Percentiles rank a stretch among this genome's conserved stretches.
These are phyloP conservation scores for Lottia gigantea DNA, from an alignment of 2,888 invertebrate genomes.

Conservation along the genomic window DNA sequence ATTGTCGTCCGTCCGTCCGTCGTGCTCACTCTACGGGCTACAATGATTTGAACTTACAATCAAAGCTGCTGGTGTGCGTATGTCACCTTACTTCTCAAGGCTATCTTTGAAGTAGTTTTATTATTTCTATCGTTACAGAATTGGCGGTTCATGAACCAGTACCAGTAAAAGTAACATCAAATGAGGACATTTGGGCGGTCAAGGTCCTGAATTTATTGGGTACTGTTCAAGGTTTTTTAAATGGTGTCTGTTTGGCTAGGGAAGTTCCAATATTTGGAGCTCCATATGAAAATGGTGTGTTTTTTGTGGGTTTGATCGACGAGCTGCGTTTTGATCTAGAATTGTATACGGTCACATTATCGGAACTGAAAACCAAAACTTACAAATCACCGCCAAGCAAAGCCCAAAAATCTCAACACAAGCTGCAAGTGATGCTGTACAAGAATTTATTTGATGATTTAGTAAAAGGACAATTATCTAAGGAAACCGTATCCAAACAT, in stretches of 20 bases:
- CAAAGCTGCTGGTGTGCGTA: no score
- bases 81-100: no score
- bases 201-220: conserved; percentile 56
- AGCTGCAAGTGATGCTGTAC: conserved; percentile 57
- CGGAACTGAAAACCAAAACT: conserved; percentile 58
- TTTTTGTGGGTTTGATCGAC: conserved; percentile 62
- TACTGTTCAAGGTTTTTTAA: conserved; percentile 45
- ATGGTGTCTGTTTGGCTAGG: conserved; percentile 45
- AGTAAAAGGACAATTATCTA: conserved; percentile 49
- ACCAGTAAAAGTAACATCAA: conserved; percentile 49
- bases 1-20: no score
- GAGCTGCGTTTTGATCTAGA: conserved; percentile 61
- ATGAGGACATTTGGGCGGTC: conserved; percentile 60
- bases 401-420: conserved; percentile 51
- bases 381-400: conserved; percentile 47
- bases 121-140: conserved; percentile 42
- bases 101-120: no score
- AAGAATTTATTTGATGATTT: conserved; percentile 62
- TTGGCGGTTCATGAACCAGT: conserved; percentile 57
- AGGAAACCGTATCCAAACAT: conserved; percentile 44
- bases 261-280: conserved; percentile 64
- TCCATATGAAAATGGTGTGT: conserved; percentile 53
- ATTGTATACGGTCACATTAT: conserved; percentile 49
- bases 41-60: no score
- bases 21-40: no score